A percentile compares a stretch with the other conserved stretches of the same genome.
Conservation (phyloP, 2,888 invertebrate species). For the Erebia aethiops region DNA sequence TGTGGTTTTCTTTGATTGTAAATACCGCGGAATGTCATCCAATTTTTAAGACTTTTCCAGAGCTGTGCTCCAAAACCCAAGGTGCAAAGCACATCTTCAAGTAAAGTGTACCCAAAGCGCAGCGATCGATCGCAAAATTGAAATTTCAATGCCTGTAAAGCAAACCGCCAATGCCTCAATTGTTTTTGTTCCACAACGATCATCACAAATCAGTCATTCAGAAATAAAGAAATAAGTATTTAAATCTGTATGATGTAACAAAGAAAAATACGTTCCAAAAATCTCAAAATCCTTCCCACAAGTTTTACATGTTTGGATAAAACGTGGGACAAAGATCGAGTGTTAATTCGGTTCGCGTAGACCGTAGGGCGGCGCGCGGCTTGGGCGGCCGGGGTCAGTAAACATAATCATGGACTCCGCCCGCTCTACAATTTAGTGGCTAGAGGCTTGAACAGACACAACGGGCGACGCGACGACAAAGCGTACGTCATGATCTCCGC, state of each 20-base stretch:
- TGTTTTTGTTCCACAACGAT: too few species aligned
- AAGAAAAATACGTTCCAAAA: not conserved
- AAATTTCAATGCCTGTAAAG: too few species aligned
- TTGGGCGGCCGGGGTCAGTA: slow-evolving; percentile 68
- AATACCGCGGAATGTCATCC: too few species aligned
- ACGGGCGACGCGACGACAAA: not conserved
- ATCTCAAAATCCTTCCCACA: slow-evolving; percentile 2
- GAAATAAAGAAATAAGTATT: not conserved
- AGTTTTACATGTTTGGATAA: slow-evolving; percentile 35
- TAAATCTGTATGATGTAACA: not conserved
- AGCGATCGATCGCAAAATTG: too few species aligned
- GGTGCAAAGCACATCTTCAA: too few species aligned
- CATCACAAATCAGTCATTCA: too few species aligned
- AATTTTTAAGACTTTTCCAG: too few species aligned
- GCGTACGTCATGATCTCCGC: too few species aligned
- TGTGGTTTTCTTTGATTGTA: too few species aligned
- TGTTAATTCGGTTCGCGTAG: slow-evolving; percentile 77
- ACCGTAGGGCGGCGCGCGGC: slow-evolving; percentile 54
- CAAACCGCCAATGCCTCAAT: too few species aligned
- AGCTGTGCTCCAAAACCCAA: too few species aligned
- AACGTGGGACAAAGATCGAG: slow-evolving; percentile 72
- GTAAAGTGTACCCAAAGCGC: too few species aligned
- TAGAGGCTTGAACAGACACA: slow-evolving; percentile 49
- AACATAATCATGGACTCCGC: slow-evolving; percentile 79
- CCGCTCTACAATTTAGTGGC: slow-evolving; percentile 78